Evolutionary conservation across 1,140 invertebrate species (phyloP).

Genomic region (Trypoxylus dichotomus): DNA sequence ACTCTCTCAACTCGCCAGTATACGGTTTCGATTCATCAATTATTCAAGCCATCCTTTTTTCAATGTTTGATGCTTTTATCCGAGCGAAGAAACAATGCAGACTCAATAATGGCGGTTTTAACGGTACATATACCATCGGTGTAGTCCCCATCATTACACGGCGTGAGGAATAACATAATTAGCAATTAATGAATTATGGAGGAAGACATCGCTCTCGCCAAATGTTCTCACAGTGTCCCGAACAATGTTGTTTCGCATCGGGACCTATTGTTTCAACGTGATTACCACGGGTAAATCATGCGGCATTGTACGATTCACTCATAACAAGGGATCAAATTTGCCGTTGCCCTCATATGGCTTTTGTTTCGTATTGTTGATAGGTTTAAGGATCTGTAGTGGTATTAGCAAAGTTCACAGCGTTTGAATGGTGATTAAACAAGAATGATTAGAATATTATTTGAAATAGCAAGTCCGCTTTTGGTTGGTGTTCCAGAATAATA

Average conservation of each 20-base stretch:
- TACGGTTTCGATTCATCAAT: not conserved
- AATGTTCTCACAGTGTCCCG: not conserved
- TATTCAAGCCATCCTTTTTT: not conserved
- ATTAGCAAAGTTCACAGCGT: not conserved
- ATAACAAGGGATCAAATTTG: not conserved
- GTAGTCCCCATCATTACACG: not conserved
- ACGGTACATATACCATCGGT: not conserved
- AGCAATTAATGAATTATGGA: not conserved
- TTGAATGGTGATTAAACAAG: no score
- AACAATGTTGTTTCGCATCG: not conserved
- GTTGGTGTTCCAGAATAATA: no score
- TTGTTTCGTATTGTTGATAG: not conserved
- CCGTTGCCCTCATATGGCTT: not conserved
- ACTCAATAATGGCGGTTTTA: no score
- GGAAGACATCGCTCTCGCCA: not conserved
- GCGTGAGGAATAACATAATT: not conserved
- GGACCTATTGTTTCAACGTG: not conserved
- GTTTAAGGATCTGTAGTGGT: not conserved
- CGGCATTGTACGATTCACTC: not conserved
- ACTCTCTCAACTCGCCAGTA: no score
- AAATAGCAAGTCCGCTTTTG: no score
- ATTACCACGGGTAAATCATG: not conserved
- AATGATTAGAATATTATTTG: no score
- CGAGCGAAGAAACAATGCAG: no score
- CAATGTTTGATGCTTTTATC: no score